These are phyloP conservation scores for Zophobas atratus DNA, from an alignment of 1,140 invertebrate species.

Conservation along the genomic window DNA sequence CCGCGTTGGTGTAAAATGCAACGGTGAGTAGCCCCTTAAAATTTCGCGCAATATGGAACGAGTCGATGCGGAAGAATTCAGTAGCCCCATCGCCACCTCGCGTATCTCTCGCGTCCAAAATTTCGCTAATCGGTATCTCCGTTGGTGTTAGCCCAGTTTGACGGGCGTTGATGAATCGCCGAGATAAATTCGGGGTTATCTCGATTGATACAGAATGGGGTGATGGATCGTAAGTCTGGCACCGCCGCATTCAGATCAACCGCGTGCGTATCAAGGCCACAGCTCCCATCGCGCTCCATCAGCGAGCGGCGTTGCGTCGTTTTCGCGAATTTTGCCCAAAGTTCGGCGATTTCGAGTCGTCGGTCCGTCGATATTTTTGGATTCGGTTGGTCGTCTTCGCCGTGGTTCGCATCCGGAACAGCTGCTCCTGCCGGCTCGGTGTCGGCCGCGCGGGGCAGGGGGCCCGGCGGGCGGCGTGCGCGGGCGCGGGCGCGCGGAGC, in stretches of 20 bases:
- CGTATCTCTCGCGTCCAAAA: background rate
- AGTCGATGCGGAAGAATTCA: conserved; percentile 36
- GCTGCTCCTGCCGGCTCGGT: conserved; percentile 9
- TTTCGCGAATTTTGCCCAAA: background rate
- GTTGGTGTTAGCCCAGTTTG: background rate
- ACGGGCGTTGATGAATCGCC: background rate
- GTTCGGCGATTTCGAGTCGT: conserved; percentile 19
- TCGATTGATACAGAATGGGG: conserved; percentile 28
- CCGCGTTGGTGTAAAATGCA: conserved; percentile 68
- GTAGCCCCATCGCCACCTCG: conserved; percentile 11
- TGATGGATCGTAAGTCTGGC: conserved; percentile 40
- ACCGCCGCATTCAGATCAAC: conserved; percentile 20
- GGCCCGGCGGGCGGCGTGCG: conserved; percentile 47
- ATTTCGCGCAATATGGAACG: conserved; percentile 41
- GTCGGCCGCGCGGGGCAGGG: conserved; percentile 26
- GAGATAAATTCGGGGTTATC: conserved; percentile 37
- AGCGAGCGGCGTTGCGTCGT: background rate
- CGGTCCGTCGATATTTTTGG: conserved; percentile 17
- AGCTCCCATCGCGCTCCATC: conserved; percentile 7
- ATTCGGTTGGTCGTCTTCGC: background rate
- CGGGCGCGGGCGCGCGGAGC: conserved; percentile 23
- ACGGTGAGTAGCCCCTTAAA: conserved; percentile 57
- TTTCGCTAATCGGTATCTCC: background rate
- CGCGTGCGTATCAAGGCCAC: conserved; percentile 48
- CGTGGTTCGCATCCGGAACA: conserved; percentile 8